These are phyloP conservation scores for Oligia strigilis DNA, from an alignment of 2,888 invertebrate species.

Conservation along the genomic window DNA sequence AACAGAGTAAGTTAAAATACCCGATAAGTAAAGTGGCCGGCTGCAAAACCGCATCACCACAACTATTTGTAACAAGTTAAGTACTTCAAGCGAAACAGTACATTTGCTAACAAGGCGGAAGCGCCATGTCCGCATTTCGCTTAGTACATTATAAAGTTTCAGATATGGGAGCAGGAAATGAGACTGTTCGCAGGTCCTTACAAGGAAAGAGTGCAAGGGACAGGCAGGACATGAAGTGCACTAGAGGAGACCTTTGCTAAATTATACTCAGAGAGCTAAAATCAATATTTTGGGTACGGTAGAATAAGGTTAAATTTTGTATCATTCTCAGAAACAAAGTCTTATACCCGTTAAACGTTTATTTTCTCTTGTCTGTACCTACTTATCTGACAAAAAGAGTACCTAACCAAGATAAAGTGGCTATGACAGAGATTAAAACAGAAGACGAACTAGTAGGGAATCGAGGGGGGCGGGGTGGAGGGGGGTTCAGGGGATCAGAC, in stretches of 20 bases:
- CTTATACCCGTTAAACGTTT: no score
- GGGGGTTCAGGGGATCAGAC: no score
- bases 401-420: no score
- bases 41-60: not conserved
- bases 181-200: not conserved
- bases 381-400: no score
- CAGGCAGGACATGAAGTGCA: not conserved
- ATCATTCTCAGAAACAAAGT: not conserved
- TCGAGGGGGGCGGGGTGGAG: no score
- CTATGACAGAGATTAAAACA: no score
- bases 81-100: not conserved
- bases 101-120: not conserved
- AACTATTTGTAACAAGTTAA: conserved; percentile 13
- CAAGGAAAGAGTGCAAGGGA: not conserved
- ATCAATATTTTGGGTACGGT: not conserved
- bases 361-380: no score
- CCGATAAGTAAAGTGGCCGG: not conserved
- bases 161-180: not conserved
- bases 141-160: not conserved
- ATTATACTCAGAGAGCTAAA: not conserved
- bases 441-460: no score
- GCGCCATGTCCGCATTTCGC: not conserved
- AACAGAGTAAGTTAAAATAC: not conserved
- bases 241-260: not conserved
- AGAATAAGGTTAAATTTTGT: not conserved